Conservation (phyloP, 2,113 vertebrate genomes). For the Corythornis vintsioides region DNA sequence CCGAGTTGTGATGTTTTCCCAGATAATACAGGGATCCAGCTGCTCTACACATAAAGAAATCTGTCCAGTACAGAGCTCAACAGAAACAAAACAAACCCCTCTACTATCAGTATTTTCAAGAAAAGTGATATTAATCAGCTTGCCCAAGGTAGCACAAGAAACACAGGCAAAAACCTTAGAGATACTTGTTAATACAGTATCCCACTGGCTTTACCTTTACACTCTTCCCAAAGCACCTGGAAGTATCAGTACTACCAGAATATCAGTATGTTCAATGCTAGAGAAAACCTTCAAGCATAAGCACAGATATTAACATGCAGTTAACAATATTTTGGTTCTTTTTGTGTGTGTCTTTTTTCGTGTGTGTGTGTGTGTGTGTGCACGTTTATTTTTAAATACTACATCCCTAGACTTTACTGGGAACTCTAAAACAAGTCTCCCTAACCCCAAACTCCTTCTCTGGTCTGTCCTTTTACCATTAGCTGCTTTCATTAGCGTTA, state of each 20-base stretch:
- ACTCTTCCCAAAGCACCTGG: neutral
- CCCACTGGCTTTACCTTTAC: neutral
- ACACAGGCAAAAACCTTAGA: neutral
- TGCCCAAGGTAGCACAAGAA: neutral
- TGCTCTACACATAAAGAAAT: neutral
- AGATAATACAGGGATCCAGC: neutral
- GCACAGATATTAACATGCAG: neutral
- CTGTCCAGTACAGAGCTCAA: neutral
- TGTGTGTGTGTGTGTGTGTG: neutral
- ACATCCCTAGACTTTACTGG: neutral
- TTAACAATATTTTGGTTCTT: neutral
- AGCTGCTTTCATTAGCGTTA: neutral
- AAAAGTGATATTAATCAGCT: neutral
- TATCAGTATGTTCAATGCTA: neutral
- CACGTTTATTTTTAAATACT: neutral
- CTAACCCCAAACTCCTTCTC: neutral
- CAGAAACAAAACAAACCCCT: neutral
- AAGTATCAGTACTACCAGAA: neutral
- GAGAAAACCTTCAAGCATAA: neutral
- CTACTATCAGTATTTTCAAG: neutral
- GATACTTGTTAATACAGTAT: neutral
- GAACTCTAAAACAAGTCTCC: neutral
- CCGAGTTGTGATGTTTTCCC: neutral
- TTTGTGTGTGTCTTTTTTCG: no score
- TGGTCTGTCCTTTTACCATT: neutral